Evolutionary conservation across 2,797 vertebrate species (phyloP), one percentile per base, ranked within the genome.

Genomic region (Hyperoplus lanceolatus): DNA sequence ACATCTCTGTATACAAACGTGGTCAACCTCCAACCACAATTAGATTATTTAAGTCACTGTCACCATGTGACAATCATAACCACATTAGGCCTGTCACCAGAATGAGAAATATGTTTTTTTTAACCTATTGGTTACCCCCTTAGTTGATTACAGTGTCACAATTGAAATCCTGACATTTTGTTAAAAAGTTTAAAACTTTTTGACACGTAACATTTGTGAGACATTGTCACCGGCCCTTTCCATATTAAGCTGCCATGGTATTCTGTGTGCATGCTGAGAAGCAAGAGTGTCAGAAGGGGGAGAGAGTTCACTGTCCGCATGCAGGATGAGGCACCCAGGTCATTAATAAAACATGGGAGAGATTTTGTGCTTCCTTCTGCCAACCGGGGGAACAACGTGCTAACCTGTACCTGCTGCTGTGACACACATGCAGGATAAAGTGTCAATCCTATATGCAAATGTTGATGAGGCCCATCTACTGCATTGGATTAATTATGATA

Each of bases 291-390:
- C 5, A 9, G 38, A 59, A 58, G 39, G 71, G 73, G 43, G 69
- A 70, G 70, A 65, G 63, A 73, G 79, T 77, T 87, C 58, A 72
- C 67, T n/a, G 29, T 77, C 62, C 53, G 74, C 73, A 89, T 88
- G 64, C 81, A 80, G 63, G 57, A 87, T 83, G 85, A 88, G 75
- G 79, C 68, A 70, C 54, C 9, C 63, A 8, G 65, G 42, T 86
- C 83, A 88, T 92, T 56, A 90, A 90, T 90, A 78, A 91, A 86
- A 89, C 80, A 90, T 91, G 29, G 55, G 1, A 66, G 69, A 57
- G 18, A 81, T 79, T 58, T 81, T 71, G 39, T 83, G 74, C 77
- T 76, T 79, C 63, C 49, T 83, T 70, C 77, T 68, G 68, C 45
- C 69, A 77, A 73, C 57, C n/a, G 21, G 15, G 38, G 48, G 50